A percentile compares a stretch with the other conserved stretches of the same genome.
Conservation (phyloP, 2,888 invertebrate species). For the Andrena fulva region DNA sequence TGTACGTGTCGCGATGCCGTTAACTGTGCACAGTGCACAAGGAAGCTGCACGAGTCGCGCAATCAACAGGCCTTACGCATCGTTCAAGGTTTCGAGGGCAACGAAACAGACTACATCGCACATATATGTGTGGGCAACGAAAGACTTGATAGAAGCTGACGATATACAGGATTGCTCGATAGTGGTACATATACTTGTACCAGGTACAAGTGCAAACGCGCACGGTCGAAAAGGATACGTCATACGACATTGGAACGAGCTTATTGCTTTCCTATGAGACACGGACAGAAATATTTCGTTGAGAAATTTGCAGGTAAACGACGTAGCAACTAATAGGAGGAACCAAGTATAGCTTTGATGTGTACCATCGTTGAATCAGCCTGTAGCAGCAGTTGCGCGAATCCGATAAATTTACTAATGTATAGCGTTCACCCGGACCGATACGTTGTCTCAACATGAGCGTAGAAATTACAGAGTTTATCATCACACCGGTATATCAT, state of each 20-base stretch:
- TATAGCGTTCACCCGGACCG: not conserved
- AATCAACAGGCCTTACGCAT: conserved; percentile 36
- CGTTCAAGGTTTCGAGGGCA: conserved; percentile 56
- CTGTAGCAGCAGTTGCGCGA: conserved; percentile 9
- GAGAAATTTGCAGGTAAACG: not conserved
- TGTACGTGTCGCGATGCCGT: not conserved
- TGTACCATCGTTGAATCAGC: not conserved
- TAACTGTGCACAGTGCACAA: not conserved
- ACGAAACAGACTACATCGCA: conserved; percentile 42
- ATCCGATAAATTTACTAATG: conserved; percentile 9
- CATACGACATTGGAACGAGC: not conserved
- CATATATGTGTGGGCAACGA: conserved; percentile 9
- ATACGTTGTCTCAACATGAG: not conserved
- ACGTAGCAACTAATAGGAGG: not conserved
- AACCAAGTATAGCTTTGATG: no score
- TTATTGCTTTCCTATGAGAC: not conserved
- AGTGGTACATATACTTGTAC: not conserved
- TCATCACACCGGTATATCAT: not conserved
- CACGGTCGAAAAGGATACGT: not conserved
- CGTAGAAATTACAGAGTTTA: not conserved
- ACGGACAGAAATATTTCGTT: not conserved
- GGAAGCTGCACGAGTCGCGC: conserved; percentile 34
- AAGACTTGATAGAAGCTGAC: not conserved
- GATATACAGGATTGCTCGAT: not conserved
- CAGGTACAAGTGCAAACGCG: not conserved